Evolutionary conservation across 2,113 vertebrate species (phyloP).

Genomic region (Atractosteus spatula): DNA sequence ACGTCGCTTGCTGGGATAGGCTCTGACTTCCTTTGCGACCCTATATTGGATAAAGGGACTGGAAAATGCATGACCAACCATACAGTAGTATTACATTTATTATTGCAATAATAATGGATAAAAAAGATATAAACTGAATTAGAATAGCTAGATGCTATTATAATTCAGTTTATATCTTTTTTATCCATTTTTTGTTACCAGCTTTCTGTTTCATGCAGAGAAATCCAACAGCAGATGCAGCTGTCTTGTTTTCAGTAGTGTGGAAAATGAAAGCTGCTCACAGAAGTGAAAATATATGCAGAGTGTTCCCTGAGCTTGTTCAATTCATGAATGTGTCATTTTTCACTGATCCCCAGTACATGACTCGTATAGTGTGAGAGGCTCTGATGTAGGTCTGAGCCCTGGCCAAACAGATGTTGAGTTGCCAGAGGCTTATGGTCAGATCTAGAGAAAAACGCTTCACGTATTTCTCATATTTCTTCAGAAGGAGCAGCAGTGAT

Average conservation of each 20-base stretch:
- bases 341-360: slow-evolving; percentile 28
- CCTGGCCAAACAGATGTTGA: slow-evolving; percentile 20
- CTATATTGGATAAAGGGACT: no score
- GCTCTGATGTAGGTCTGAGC: slow-evolving; percentile 23
- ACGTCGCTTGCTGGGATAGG: no score
- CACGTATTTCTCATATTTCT: no score
- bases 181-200: background rate
- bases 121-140: slow-evolving; percentile 22
- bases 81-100: background rate
- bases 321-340: slow-evolving; percentile 25
- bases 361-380: slow-evolving; percentile 40
- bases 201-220: slow-evolving; percentile 5
- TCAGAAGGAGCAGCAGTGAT: no score
- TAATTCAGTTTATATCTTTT: background rate
- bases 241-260: slow-evolving; percentile 56
- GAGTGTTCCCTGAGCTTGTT: slow-evolving; percentile 33
- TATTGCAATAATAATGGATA: slow-evolving; percentile 5
- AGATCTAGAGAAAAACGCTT: background rate
- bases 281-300: slow-evolving; percentile 46
- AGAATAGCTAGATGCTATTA: background rate
- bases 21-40: no score
- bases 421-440: slow-evolving; percentile 28
- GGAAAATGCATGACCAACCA: no score
- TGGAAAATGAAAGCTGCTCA: slow-evolving; percentile 55
- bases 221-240: slow-evolving; percentile 53